phyloP scores from a whole-genome alignment of 2,797 vertebrate species.

The Chaetophractus vellerosus region DNA sequence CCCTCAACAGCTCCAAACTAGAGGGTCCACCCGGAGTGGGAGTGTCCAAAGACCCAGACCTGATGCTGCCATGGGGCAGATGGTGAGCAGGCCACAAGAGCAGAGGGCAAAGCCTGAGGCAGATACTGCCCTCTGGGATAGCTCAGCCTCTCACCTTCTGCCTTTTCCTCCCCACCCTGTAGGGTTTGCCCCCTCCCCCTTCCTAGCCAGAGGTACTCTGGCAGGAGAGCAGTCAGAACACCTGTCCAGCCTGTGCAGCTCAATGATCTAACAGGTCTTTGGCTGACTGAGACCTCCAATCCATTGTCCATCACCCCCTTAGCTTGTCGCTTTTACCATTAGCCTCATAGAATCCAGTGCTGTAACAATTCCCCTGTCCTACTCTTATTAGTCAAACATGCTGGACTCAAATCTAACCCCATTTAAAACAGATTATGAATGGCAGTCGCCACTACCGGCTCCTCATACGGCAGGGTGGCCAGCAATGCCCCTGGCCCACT shows the following conservation, averaged over 20 bases:
- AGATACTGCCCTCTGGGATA: background rate
- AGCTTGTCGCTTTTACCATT: background rate
- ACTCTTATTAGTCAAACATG: background rate
- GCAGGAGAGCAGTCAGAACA: background rate
- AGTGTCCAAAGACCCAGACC: background rate
- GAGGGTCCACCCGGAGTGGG: background rate
- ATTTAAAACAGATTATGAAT: conserved; percentile 2
- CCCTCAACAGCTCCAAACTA: background rate
- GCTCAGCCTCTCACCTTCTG: background rate
- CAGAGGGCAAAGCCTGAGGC: background rate
- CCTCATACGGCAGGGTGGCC: too few relatives aligned
- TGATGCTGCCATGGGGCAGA: background rate
- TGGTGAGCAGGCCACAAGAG: background rate
- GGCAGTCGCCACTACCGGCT: too few relatives aligned
- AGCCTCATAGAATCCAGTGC: background rate
- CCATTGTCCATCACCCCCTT: background rate
- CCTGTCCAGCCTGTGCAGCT: background rate
- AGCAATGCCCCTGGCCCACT: too few relatives aligned
- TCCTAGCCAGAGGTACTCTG: background rate
- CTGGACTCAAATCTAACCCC: background rate
- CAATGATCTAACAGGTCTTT: background rate
- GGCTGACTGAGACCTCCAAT: background rate
- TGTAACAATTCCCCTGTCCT: background rate
- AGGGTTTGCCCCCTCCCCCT: background rate
- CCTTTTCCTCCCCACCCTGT: background rate